Evolutionary conservation across 2,797 vertebrate species (phyloP), one percentile per base, ranked within the genome.

Genomic region (Esox masquinongy): DNA sequence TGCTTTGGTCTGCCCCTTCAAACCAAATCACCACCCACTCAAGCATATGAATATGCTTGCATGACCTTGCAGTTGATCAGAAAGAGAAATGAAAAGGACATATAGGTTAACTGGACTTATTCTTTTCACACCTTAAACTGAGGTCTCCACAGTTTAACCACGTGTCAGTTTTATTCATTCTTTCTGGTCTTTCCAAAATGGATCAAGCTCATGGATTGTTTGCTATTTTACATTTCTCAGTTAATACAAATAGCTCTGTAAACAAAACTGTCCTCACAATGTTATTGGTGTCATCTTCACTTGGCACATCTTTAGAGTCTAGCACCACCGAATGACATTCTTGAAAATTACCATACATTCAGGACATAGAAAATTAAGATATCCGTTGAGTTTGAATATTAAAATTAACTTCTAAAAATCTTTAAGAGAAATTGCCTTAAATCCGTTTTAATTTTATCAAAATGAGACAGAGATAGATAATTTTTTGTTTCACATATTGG

Each of bases 1-100:
- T 86, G 78, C n/a, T 6, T 59, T 85, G 79, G 75, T 80, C 68
- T 72, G 8, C 68, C 84, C 83, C 74, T 84, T 79, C 63, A 85
- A 83, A 77, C 85, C 77, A 85, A 82, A 76, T 84, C 78, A 73
- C 83, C 77, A 78, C 71, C 43, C 22, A 70, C 47, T 47, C n/a
- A 39, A 69, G n/a, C 73, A 77, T 19, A 9, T 59, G 22, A 61
- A 61, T 68, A 76, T 53, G 72, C 31, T 26, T 84, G 84, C 87
- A 87, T 80, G 83, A 78, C 83, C 73, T 64, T 50, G 17, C 43
- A 70, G 85, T 77, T 68, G 73, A 77, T 79, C 79, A 73, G 73
- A 77, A n/a, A 24, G 56, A 22, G 50, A 26, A 5, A 31, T n/a
- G 22, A 43, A 22, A 64, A 12, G 80, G 73, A 78, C 69, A 72